These are phyloP conservation scores for Myotis brandtii DNA, from an alignment of 2,113 vertebrate genomes.

Conservation along the genomic window DNA sequence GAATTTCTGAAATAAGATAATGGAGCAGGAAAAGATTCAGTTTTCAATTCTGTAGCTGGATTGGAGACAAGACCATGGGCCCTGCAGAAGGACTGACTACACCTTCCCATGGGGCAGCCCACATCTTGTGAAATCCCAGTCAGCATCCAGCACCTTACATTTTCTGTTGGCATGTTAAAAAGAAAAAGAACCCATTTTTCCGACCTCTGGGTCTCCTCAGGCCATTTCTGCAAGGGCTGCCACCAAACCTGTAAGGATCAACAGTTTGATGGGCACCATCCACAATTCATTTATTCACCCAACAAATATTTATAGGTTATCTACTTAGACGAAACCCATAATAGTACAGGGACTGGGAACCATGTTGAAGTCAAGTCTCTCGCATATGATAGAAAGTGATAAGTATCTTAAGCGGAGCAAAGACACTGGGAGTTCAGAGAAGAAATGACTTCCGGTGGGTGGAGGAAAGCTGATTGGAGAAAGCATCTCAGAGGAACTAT, in stretches of 20 bases:
- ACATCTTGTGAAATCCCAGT: background rate
- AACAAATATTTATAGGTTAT: conserved; percentile 39
- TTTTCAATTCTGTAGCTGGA: background rate
- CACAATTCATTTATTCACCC: background rate
- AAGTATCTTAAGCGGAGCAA: background rate
- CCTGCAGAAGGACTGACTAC: background rate
- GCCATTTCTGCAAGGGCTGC: background rate
- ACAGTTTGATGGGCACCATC: background rate
- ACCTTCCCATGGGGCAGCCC: background rate
- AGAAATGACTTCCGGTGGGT: background rate
- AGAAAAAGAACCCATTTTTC: background rate
- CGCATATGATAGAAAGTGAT: background rate
- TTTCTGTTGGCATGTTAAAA: background rate
- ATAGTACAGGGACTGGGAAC: background rate
- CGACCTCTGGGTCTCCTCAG: background rate
- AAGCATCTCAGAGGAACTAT: background rate
- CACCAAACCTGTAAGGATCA: background rate
- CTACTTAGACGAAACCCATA: background rate
- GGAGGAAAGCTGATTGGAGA: background rate
- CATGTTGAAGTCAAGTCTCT: background rate
- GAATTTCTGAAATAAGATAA: background rate
- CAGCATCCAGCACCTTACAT: background rate
- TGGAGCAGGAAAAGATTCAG: background rate
- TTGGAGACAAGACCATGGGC: background rate
- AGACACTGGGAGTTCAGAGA: background rate